These are phyloP conservation scores for Cherax quadricarinatus DNA, from an alignment of 1,140 invertebrate species.

Conservation along the genomic window DNA sequence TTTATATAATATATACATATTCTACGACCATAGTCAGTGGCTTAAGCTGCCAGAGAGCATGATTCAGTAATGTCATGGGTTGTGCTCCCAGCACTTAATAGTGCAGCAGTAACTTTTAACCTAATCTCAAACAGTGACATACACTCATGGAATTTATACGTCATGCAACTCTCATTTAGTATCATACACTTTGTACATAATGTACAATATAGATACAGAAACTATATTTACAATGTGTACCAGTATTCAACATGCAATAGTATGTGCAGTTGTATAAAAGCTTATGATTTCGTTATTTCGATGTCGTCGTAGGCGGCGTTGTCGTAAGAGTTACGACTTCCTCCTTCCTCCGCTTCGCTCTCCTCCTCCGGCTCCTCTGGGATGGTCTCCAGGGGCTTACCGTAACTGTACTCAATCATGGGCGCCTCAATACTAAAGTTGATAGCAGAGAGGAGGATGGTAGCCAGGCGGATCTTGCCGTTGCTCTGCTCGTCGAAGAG, in stretches of 20 bases:
- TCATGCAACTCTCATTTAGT: not conserved
- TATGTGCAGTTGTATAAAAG: not conserved
- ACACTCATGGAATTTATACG: too few relatives aligned
- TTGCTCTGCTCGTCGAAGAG: slow-evolving; percentile 70
- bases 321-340: not conserved
- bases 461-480: slow-evolving; percentile 67
- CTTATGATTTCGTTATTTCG: not conserved
- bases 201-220: not conserved
- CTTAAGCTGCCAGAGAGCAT: not conserved
- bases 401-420: slow-evolving; percentile 60
- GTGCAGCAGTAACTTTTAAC: not conserved
- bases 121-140: too few relatives aligned
- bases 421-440: slow-evolving; percentile 72
- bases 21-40: not conserved
- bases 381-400: slow-evolving; percentile 56
- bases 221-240: not conserved
- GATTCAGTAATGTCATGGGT: not conserved
- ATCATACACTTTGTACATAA: not conserved
- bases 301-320: slow-evolving; percentile 24
- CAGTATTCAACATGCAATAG: not conserved
- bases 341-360: not conserved
- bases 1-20: not conserved
- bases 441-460: slow-evolving; percentile 67
- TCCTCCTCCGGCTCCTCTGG: slow-evolving; percentile 50
- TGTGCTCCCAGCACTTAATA: not conserved